These are phyloP conservation scores for Hypolimnas misippus DNA, from an alignment of 2,888 invertebrate genomes.

Conservation along the genomic window DNA sequence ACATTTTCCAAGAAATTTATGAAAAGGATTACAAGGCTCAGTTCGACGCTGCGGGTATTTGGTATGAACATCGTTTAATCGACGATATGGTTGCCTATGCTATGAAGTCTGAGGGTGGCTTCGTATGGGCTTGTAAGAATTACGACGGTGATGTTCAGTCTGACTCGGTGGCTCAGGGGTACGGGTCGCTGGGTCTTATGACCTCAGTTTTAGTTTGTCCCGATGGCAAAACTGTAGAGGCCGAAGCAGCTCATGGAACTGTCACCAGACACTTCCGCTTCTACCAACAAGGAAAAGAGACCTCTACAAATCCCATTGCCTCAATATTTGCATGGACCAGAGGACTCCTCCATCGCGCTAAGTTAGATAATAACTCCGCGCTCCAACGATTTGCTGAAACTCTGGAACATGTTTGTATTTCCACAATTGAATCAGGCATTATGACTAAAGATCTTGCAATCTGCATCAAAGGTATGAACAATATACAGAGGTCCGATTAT, in stretches of 20 bases:
- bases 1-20: constrained; percentile 98
- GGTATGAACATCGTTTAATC: constrained; percentile 99
- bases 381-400: constrained; percentile 92
- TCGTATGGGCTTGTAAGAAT: constrained; percentile 99
- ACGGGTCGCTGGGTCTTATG: constrained; percentile 98
- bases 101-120: constrained; percentile 99
- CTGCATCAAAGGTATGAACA: constrained; percentile 97
- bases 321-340: constrained; percentile 99
- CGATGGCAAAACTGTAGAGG: constrained; percentile 98
- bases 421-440: constrained; percentile 96
- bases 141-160: constrained; percentile 99
- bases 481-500: constrained; percentile 91
- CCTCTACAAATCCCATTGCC: constrained; percentile 99
- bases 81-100: constrained; percentile 99
- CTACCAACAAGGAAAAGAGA: constrained; percentile 97
- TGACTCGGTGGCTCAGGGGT: constrained; percentile 98
- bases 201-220: constrained; percentile 98
- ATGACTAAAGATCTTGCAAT: constrained; percentile 99
- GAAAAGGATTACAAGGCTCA: constrained; percentile 92
- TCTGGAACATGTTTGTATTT: constrained; percentile 95
- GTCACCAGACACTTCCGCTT: constrained; percentile 95
- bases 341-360: constrained; percentile 96
- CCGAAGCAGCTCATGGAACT: constrained; percentile 99
- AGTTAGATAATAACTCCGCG: constrained; percentile 92
- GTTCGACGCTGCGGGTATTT: constrained; percentile 94